A percentile compares a stretch with the other conserved stretches of the same genome.
Conservation (phyloP, 2,113 vertebrate genomes). For the Clupea harengus region DNA sequence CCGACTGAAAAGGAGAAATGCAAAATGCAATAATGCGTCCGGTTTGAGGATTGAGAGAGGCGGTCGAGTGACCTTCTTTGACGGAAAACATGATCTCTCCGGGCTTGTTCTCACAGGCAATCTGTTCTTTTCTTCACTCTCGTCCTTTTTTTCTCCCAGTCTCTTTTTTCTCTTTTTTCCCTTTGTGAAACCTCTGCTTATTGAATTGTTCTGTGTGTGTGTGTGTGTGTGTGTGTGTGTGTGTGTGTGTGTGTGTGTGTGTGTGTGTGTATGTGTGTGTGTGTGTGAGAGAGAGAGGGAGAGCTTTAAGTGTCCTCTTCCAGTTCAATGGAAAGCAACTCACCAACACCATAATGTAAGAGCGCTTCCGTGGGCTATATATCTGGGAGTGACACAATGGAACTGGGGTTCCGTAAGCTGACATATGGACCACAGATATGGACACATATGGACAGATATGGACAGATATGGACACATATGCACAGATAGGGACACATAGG, state of each 20-base stretch:
- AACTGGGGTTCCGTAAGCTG: not conserved
- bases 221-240: not conserved
- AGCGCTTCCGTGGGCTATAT: not conserved
- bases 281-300: not conserved
- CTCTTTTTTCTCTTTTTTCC: not conserved
- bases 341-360: not conserved
- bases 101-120: slow-evolving; percentile 48
- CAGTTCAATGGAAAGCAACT: not conserved
- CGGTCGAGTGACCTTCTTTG: slow-evolving; percentile 38
- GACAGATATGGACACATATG: not conserved
- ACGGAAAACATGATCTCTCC: slow-evolving; percentile 42
- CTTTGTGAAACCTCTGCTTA: slow-evolving; percentile 25
- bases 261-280: too few relatives aligned
- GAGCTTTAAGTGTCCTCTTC: slow-evolving; percentile 9
- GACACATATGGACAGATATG: not conserved
- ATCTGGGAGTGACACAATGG: not conserved
- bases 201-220: slow-evolving; percentile 18
- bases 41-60: slow-evolving; percentile 28
- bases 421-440: not conserved
- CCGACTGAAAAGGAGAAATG: slow-evolving; percentile 43
- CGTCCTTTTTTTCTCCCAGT: not conserved
- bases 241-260: not conserved
- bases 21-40: slow-evolving; percentile 39
- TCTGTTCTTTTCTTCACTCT: slow-evolving; percentile 11
- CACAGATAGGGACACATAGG: not conserved